Percentiles rank a stretch among this genome's conserved stretches.
Conservation (phyloP, 2,797 vertebrate species). For the Coregonus sp. region DNA sequence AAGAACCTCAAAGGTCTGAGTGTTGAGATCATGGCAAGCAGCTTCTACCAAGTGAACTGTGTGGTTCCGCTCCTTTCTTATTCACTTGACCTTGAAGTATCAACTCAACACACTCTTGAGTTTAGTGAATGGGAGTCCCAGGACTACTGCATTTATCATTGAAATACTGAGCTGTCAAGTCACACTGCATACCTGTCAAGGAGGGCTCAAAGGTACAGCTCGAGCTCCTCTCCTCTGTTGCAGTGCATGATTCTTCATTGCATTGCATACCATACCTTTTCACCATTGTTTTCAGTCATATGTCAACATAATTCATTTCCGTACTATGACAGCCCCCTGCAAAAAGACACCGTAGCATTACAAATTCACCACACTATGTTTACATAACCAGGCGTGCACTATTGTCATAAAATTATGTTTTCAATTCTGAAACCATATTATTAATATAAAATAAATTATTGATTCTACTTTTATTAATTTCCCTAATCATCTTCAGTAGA, state of each 20-base stretch:
- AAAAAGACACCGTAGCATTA: constrained; percentile 48
- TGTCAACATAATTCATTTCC: constrained; percentile 84
- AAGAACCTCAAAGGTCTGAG: not conserved
- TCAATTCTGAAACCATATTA: constrained; percentile 8
- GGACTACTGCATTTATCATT: constrained; percentile 83
- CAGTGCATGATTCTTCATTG: constrained; percentile 82
- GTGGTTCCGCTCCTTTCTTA: constrained; percentile 60
- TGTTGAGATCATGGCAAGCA: not conserved
- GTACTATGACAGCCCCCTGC: constrained; percentile 70
- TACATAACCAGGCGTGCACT: constrained; percentile 18
- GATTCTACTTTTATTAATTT: not conserved
- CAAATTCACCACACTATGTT: constrained; percentile 61
- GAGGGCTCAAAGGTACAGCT: constrained; percentile 80
- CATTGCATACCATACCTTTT: constrained; percentile 71
- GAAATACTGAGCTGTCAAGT: constrained; percentile 85
- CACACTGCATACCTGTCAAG: constrained; percentile 81
- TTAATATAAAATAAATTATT: not conserved
- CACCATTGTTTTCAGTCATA: constrained; percentile 75
- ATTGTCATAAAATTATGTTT: not conserved
- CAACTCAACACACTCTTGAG: constrained; percentile 72
- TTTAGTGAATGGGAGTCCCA: constrained; percentile 79
- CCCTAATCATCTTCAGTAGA: not conserved
- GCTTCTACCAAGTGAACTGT: constrained; percentile 43
- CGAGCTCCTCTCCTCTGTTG: constrained; percentile 77
- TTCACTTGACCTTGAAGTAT: constrained; percentile 80